Conservation (phyloP, 1,140 invertebrate species). For the Colletes latitarsis region DNA sequence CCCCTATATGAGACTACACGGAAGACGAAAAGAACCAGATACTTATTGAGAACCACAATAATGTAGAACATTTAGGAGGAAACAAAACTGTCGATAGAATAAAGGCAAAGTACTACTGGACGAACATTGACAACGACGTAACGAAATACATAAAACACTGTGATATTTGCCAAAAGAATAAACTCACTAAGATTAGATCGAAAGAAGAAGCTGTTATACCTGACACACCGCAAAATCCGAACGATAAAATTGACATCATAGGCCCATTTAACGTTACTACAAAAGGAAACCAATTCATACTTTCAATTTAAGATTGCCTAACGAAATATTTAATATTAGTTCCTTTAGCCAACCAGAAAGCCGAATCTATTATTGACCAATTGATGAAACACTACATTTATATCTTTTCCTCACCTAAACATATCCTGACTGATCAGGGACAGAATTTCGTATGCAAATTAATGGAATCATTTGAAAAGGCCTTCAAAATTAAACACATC, state of each 20-base stretch:
- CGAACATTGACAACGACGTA: neutral
- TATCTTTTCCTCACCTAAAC: conserved; percentile 61
- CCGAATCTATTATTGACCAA: conserved; percentile 52
- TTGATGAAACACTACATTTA: conserved; percentile 61
- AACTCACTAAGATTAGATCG: neutral
- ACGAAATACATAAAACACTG: neutral
- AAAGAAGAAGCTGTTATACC: neutral
- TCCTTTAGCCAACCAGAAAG: conserved; percentile 50
- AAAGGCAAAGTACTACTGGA: neutral
- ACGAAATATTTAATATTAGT: conserved; percentile 62
- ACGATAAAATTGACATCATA: conserved; percentile 30
- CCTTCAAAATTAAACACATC: conserved; percentile 60
- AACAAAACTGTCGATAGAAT: neutral
- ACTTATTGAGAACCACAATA: neutral
- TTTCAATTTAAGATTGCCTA: conserved; percentile 65
- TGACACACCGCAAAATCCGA: neutral
- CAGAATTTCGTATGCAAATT: conserved; percentile 58
- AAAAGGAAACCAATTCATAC: conserved; percentile 55
- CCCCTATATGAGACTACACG: neutral
- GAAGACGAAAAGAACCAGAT: neutral
- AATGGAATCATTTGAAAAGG: conserved; percentile 56
- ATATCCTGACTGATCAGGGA: conserved; percentile 65
- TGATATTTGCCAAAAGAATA: conserved; percentile 2
- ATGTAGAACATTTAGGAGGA: neutral
- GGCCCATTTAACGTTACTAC: neutral